Evolutionary conservation across 2,797 vertebrate genomes (phyloP).

Genomic region (Helostoma temminkii): DNA sequence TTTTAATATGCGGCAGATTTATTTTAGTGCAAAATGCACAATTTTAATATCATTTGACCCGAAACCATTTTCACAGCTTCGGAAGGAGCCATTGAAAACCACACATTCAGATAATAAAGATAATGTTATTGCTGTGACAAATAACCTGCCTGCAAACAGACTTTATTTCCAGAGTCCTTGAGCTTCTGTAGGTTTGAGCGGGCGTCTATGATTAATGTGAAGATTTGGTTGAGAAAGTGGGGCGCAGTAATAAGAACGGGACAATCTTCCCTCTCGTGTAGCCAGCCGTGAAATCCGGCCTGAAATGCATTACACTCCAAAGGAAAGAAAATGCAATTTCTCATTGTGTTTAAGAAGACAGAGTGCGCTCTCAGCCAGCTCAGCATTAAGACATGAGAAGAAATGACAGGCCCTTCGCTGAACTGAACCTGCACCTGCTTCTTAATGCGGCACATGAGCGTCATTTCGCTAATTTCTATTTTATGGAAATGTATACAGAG

Average conservation of each 20-base stretch:
- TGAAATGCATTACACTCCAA: slow-evolving; percentile 95
- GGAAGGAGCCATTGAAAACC: neutral
- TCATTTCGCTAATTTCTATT: slow-evolving; percentile 93
- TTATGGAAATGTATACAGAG: slow-evolving; percentile 92
- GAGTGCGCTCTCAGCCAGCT: slow-evolving; percentile 85
- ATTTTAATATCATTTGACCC: neutral
- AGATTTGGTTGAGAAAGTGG: slow-evolving; percentile 93
- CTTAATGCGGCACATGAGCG: slow-evolving; percentile 45
- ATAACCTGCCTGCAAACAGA: slow-evolving; percentile 47
- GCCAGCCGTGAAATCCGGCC: slow-evolving; percentile 95
- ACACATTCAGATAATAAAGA: slow-evolving; percentile 47
- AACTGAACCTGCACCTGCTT: slow-evolving; percentile 1
- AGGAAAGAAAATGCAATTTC: slow-evolving; percentile 94
- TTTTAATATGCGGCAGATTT: neutral
- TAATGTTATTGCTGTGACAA: slow-evolving; percentile 49
- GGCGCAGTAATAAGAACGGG: slow-evolving; percentile 90
- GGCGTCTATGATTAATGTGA: slow-evolving; percentile 93
- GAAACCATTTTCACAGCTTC: neutral
- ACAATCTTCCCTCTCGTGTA: slow-evolving; percentile 87
- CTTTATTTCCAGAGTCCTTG: slow-evolving; percentile 72
- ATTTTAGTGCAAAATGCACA: neutral
- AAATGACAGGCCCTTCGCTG: slow-evolving; percentile 85
- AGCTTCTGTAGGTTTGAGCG: slow-evolving; percentile 75
- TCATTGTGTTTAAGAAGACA: slow-evolving; percentile 90
- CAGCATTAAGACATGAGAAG: slow-evolving; percentile 89